These are phyloP conservation scores for Drosophila robusta DNA, from an alignment of 2,888 invertebrate species.

Conservation along the genomic window DNA sequence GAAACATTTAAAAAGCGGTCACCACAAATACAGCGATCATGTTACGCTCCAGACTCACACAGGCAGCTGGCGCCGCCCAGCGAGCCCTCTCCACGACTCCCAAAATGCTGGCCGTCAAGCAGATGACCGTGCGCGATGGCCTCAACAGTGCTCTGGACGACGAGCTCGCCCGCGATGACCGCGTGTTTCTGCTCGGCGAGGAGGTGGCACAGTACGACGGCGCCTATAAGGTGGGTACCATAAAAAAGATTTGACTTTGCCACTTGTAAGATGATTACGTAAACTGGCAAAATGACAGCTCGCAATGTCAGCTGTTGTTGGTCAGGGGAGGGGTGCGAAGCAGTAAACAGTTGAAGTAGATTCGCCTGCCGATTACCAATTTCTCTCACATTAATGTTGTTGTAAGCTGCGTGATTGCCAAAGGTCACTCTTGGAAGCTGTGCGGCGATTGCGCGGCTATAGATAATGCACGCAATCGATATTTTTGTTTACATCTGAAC, in stretches of 20 bases:
- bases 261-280: conserved; percentile 72
- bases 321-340: conserved; percentile 2
- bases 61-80: conserved; percentile 82
- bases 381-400: background rate
- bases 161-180: conserved; percentile 97
- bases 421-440: conserved; percentile 46
- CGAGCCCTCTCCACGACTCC: conserved; percentile 86
- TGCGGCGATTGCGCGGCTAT: conserved; percentile 25
- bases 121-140: conserved; percentile 98
- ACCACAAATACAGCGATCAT: conserved; percentile 44
- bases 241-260: conserved; percentile 31
- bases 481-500: conserved; percentile 20
- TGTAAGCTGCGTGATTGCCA: conserved; percentile 19
- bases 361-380: conserved; percentile 32
- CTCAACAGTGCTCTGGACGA: conserved; percentile 98
- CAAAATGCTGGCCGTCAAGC: conserved; percentile 85
- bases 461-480: conserved; percentile 17
- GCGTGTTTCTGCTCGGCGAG: conserved; percentile 96
- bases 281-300: conserved; percentile 65
- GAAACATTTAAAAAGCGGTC: conserved; percentile 25
- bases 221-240: conserved; percentile 94
- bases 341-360: conserved; percentile 8
- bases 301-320: conserved; percentile 36
- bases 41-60: conserved; percentile 64
- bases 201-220: conserved; percentile 99